phyloP scores from a whole-genome alignment of 2,797 vertebrate genomes.

The Sarcophilus harrisii region DNA sequence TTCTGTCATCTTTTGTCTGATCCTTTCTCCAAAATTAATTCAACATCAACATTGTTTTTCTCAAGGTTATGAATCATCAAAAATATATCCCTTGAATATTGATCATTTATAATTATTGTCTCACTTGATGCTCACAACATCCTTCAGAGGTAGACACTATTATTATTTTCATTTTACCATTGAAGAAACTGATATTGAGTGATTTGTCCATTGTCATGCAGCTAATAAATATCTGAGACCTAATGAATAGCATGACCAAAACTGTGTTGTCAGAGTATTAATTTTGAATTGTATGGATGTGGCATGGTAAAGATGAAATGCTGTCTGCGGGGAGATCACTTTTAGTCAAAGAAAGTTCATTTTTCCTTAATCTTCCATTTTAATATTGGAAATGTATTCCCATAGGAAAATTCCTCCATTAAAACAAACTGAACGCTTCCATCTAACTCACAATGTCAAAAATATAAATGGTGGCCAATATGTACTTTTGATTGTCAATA shows the following conservation, averaged over 20 bases:
- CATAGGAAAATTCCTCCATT: background rate
- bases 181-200: background rate
- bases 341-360: background rate
- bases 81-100: background rate
- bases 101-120: background rate
- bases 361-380: background rate
- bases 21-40: background rate
- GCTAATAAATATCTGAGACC: background rate
- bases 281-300: background rate
- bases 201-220: background rate
- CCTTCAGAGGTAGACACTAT: background rate
- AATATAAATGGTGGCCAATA: background rate
- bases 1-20: background rate
- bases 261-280: background rate
- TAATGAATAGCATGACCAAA: background rate
- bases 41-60: background rate
- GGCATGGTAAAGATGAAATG: background rate
- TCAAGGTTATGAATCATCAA: background rate
- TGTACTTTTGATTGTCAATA: background rate
- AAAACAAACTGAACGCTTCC: background rate
- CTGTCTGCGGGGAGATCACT: background rate
- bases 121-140: background rate
- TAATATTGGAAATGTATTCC: background rate
- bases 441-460: background rate
- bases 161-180: background rate